Base-by-base conservation (phyloP, 2,888 invertebrate species). In the Drosophila formosana region DNA sequence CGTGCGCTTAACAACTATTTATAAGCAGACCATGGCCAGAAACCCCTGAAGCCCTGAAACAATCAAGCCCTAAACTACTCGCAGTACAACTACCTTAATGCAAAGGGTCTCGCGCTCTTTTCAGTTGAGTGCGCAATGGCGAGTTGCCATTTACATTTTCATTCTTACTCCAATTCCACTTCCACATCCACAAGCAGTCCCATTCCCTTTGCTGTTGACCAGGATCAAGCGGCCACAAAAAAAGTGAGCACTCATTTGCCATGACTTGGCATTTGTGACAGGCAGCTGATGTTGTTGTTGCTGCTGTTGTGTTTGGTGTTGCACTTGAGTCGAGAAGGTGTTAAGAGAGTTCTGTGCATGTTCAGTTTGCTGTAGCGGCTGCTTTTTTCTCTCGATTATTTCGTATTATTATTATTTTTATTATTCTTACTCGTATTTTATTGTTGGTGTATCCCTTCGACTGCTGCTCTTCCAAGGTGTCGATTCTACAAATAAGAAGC, bases 1-100 rank as follows among this genome's bases (percentile, higher is more conserved):
- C 80, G 55, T 82, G 73, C 89, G 82, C 89, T 90, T 90, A 87
- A 82, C 88, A 89, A 90, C 87, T 89, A 88, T 90, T 90, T 90
- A 88, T 88, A 82, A 89, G 78, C 75, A 53, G 47, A 64, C 75
- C 81, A 67, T 57, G 60, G 63, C 51, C 72, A 34, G 58, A 64
- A 75, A 66, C 74, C 43, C 43, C 57, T 34, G 37, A 8, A 32
- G 9, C 32, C 32, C 32, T 32, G 9, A 32, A 32, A 32, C 32
- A 7, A 7, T 32, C 7, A 32, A 30, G 8, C 30, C 32, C 32
- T 32, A 3, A 32, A 34, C 34, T 34, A 34, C 34, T 9, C 34
- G 28, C 28, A 4, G 4, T 28, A 32, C 45, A 26, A 45, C 43
- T 30, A 13, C 23, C 23, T 46, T 34, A 46, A 46, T 8, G n/a